phyloP scores from a whole-genome alignment of 2,797 vertebrate species.

The Carapus acus region DNA sequence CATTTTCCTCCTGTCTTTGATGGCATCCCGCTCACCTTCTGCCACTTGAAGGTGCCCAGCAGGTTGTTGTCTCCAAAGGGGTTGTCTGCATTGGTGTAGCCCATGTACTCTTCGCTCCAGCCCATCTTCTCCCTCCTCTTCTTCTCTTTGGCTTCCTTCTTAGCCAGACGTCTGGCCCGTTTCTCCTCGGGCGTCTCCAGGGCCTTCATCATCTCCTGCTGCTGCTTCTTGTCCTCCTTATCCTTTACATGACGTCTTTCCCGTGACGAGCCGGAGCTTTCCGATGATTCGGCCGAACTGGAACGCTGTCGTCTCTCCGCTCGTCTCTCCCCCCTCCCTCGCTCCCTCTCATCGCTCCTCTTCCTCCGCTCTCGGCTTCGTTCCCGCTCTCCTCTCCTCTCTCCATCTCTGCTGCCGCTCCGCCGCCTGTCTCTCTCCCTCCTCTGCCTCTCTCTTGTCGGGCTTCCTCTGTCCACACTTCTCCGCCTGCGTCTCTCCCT shows the following conservation, averaged over 20 bases:
- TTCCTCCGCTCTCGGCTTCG: conserved; percentile 32
- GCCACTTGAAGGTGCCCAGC: conserved; percentile 96
- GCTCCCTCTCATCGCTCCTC: conserved; percentile 18
- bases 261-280: conserved; percentile 72
- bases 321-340: conserved; percentile 18
- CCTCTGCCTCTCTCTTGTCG: conserved; percentile 40
- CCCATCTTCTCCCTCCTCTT: conserved; percentile 98
- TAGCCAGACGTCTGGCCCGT: conserved; percentile 87
- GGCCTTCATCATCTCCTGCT: conserved; percentile 89
- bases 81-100: conserved; percentile 97
- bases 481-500: conserved; percentile 40
- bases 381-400: conserved; percentile 49
- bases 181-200: conserved; percentile 97
- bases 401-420: conserved; percentile 42
- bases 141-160: conserved; percentile 96
- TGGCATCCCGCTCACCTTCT: conserved; percentile 76
- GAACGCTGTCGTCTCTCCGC: conserved; percentile 46
- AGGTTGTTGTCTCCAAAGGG: conserved; percentile 98
- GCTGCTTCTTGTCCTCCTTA: conserved; percentile 80
- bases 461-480: too few species aligned
- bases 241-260: conserved; percentile 36
- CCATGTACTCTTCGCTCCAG: conserved; percentile 99
- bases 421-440: conserved; percentile 38
- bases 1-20: too few species aligned
- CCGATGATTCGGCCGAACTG: conserved; percentile 69